These are phyloP conservation scores for Heliconius nattereri DNA, from an alignment of 1,140 invertebrate species.

Conservation along the genomic window DNA sequence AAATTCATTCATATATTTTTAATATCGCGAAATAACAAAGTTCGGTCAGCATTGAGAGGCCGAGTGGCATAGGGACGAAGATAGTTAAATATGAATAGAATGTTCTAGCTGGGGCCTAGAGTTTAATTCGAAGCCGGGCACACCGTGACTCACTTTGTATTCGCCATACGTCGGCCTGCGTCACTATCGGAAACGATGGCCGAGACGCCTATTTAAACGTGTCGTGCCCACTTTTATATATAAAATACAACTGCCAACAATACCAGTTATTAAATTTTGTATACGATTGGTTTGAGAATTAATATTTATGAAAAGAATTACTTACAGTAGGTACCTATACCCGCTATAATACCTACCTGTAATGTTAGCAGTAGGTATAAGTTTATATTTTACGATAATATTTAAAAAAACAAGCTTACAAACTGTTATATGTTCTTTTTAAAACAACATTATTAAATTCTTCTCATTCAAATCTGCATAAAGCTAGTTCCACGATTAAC, in stretches of 20 bases:
- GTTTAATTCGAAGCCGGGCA: slow-evolving; percentile 44
- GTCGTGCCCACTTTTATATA: slow-evolving; percentile 47
- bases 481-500: neutral
- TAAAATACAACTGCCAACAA: slow-evolving; percentile 33
- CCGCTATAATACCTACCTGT: too few species aligned
- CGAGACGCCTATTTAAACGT: slow-evolving; percentile 67
- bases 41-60: slow-evolving; percentile 13
- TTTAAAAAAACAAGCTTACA: neutral
- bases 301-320: too few species aligned
- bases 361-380: too few species aligned
- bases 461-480: neutral
- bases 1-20: slow-evolving; percentile 5
- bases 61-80: slow-evolving; percentile 30
- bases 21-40: neutral
- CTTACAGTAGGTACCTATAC: too few species aligned
- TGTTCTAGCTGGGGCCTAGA: slow-evolving; percentile 46
- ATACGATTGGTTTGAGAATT: neutral
- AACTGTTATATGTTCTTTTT: neutral
- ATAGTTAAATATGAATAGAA: slow-evolving; percentile 48
- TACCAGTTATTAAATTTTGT: slow-evolving; percentile 5
- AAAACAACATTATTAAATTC: neutral
- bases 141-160: slow-evolving; percentile 67
- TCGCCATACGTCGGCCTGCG: slow-evolving; percentile 59
- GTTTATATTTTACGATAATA: too few species aligned
- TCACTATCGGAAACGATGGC: slow-evolving; percentile 78